Base-by-base conservation (phyloP, 2,113 vertebrate species). In the Montifringilla adamsi region DNA sequence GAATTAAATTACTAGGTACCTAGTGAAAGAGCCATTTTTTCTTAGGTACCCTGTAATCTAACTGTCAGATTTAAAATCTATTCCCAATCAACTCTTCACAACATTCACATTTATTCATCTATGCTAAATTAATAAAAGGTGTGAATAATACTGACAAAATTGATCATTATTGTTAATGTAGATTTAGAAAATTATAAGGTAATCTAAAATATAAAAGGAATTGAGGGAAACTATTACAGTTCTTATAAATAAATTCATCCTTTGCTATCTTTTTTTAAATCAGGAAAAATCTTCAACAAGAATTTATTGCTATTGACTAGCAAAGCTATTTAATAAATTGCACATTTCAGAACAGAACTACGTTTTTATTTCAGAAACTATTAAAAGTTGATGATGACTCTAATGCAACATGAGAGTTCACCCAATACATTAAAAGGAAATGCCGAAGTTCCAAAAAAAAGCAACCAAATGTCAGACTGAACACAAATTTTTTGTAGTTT, bases 21-120 rank as follows among this genome's bases (percentile, higher is more conserved):
- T 99, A 98, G 97, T 98, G 98, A 98, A 97, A 98, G 98, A 98
- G 98, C 98, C 98, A 97, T 98, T 98, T 98, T 98, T 98, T 98
- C 97, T 97, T 98, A 98, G 98, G 98, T 98, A 99, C 98, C 98
- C 98, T 98, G 98, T 98, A 99, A 99, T 99, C 99, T 99, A 99
- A 98, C 99, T 99, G 99, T 99, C 99, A 99, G 98, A 98, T 98
- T 98, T 98, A 98, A 98, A 99, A 98, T 98, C 98, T 98, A 98
- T 98, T 98, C 98, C 98, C 98, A 99, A 99, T 99, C 99, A 99
- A 98, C 98, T 98, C 98, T 98, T 98, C 97, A 98, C 98, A 99
- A 99, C 99, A 99, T 98, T 99, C 99, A 98, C 99, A 98, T 99
- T 99, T 99, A 99, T 99, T 99, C 99, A 98, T 98, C 99, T 99